Percentiles rank a stretch among this genome's conserved stretches.
phyloP scores from a whole-genome alignment of 2,113 vertebrate genomes.

The Cardinalis cardinalis region DNA sequence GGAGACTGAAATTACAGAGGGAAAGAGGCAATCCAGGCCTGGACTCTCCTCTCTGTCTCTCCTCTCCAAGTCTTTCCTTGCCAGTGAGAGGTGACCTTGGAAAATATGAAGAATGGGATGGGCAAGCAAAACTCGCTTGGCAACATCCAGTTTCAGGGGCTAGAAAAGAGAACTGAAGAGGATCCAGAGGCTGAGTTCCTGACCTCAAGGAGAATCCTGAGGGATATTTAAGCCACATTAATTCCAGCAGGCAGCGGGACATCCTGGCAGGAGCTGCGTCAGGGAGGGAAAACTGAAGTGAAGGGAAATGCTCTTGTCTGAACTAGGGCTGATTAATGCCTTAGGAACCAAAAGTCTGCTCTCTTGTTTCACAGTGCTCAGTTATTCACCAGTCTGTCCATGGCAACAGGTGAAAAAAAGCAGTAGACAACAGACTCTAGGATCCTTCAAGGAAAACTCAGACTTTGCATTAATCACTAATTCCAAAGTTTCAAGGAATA shows the following conservation, averaged over 20 bases:
- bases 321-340: conserved; percentile 22
- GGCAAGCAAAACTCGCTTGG: conserved; percentile 30
- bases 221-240: conserved; percentile 41
- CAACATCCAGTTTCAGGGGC: conserved; percentile 21
- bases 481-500: neutral
- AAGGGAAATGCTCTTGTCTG: conserved; percentile 31
- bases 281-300: neutral
- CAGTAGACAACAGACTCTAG: neutral
- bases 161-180: conserved; percentile 27
- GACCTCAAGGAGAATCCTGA: conserved; percentile 48
- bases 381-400: neutral
- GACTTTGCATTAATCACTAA: neutral
- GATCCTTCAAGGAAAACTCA: conserved; percentile 6
- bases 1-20: neutral
- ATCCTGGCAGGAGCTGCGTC: conserved; percentile 41
- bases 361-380: neutral
- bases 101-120: conserved; percentile 46
- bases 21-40: neutral
- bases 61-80: neutral
- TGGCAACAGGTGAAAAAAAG: conserved; percentile 40
- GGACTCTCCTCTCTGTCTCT: neutral
- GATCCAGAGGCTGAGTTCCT: conserved; percentile 50
- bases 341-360: conserved; percentile 1
- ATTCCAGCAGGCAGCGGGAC: conserved; percentile 37
- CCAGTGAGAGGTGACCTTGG: conserved; percentile 37